Evolutionary conservation across 30 jellyfish, hydroid and myxozoan genomes (phyloP), one percentile per base, ranked within the genome.

Genomic region (Aurelia aurita): DNA sequence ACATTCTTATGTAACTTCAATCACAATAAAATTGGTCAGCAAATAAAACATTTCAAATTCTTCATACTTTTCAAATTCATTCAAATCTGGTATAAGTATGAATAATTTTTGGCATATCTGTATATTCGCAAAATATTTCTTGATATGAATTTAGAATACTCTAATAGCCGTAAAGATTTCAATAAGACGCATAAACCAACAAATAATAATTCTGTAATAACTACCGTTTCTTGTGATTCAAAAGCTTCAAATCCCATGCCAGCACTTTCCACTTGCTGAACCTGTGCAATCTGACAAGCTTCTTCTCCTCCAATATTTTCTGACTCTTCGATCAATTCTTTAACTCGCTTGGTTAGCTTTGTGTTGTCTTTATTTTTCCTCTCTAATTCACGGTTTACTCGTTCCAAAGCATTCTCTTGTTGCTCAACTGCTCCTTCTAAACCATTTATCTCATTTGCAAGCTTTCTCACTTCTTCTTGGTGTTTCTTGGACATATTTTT

Each of bases 231-330:
- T 22, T 83, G 85, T 1, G 86, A 85, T 15, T 47, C 81, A 25
- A 83, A 12, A 6, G 51, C 57, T 13, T 83, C 93, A 58, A 47
- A 83, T 34, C 81, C 85, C 84, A 70, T 69, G 34, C 74, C 93
- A 6, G 93, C 93, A 83, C 93, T 83, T 51, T 83, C 93, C 9
- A 83, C 93, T 43, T 83, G 93, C 58, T 74, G 72, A 59, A 83
- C 87, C 63, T 83, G 81, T 7, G 93, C 93, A 5, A 83, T 80
- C 47, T 83, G 87, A 34, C 93, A 83, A 6, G 66, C 23, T 74
- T 83, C 81, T 28, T 69, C 93, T 5, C 87, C 93, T 27, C 87
- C 93, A 26, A 83, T 58, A 31, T 64, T 54, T 45, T 83, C 93
- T 12, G 87, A 58, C 16, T 83, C 93, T 60, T 83, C 93, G 32